These are phyloP conservation scores for Typhlichthys subterraneus DNA, from an alignment of 2,797 vertebrate genomes.

Conservation along the genomic window DNA sequence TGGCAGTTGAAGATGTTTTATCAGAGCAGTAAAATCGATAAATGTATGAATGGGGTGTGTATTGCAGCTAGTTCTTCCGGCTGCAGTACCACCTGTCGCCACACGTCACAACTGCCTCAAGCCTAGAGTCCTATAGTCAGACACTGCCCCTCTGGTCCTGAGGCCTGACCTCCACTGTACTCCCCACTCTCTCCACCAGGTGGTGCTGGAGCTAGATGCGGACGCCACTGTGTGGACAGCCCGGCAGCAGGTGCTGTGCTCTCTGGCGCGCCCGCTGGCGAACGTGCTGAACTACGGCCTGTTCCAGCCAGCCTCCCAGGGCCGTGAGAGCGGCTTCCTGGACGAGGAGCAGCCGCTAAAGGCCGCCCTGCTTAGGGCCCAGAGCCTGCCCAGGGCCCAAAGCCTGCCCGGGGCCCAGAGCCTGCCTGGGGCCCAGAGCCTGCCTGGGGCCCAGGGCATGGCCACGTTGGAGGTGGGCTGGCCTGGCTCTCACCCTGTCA, in stretches of 20 bases:
- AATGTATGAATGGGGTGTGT: no score
- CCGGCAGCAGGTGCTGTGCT: conserved; percentile 86
- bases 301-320: conserved; percentile 86
- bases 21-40: no score
- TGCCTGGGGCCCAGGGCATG: conserved; percentile 63
- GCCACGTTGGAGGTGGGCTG: conserved; percentile 83
- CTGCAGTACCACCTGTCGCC: no score
- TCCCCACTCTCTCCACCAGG: conserved; percentile 65
- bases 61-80: no score
- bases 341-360: conserved; percentile 85
- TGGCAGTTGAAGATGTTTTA: no score
- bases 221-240: conserved; percentile 87
- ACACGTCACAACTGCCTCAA: no score
- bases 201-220: conserved; percentile 84
- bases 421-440: no score
- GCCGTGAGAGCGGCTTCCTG: conserved; percentile 85
- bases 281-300: conserved; percentile 89
- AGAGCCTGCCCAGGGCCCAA: no score
- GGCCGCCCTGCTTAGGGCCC: conserved; percentile 41
- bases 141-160: neutral
- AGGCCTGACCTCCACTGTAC: neutral
- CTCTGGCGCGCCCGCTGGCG: conserved; percentile 84
- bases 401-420: no score
- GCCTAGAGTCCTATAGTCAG: no score
- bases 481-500: neutral